Base-by-base conservation (phyloP, 2,888 invertebrate species). In the Drosophila pseudotakahashii region DNA sequence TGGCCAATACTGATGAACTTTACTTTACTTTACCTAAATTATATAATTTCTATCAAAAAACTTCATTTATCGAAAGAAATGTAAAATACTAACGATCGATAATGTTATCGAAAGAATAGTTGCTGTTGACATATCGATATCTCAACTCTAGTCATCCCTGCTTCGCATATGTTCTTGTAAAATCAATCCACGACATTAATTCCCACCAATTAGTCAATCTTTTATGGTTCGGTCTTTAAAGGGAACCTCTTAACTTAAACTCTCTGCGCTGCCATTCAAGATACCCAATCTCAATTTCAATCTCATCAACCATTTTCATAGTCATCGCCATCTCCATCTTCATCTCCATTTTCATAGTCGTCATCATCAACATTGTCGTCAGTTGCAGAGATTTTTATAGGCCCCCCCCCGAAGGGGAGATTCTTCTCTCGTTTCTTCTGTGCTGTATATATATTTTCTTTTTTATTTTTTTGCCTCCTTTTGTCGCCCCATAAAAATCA, bases 281-380 rank as follows among this genome's bases (percentile, higher is more conserved):
- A 34, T 26, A 13, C 14, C n/a, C 62, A 44, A 60, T 54, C 58
- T 66, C 61, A 52, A 62, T 61, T 53, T 67, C 54, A 47, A 62
- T 48, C 48, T 70, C 71, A 53, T 51, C 62, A 63, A 10, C 13
- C 61, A 73, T 64, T 68, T 36, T 32, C 77, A 70, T 73, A 58
- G 44, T 13, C 77, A 71, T 63, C 71, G 50, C 7, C 57, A 61
- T 50, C 44, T 54, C 52, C 76, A 73, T 75, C 69, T 39, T 9
- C 73, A 73, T 66, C 64, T 58, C 45, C 68, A 74, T 67, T 57
- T 57, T 67, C 66, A 62, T 73, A 71, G 83, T 83, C 83, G 76
- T 81, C 76, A 73, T 77, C 85, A 87, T 87, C 77, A 88, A 77
- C 88, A 81, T 85, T 85, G 79, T 87, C 77, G 82, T 87, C 82